These are phyloP conservation scores for Hyperopisus bebe DNA, from an alignment of 2,113 vertebrate species.

Conservation along the genomic window DNA sequence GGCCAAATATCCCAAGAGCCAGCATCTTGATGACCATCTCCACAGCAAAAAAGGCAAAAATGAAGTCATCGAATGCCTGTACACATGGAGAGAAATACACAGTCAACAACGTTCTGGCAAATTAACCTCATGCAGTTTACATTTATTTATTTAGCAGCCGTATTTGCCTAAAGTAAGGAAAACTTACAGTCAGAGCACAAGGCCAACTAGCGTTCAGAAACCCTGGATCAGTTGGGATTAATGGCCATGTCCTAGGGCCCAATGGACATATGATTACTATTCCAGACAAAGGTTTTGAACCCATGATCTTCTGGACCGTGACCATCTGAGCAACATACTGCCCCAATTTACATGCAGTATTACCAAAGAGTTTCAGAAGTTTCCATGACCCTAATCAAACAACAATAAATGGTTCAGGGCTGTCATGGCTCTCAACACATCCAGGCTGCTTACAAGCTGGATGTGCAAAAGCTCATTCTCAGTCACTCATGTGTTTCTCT, in stretches of 20 bases:
- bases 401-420: background rate
- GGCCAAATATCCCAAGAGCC: conserved; percentile 75
- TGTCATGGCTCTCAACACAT: background rate
- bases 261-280: background rate
- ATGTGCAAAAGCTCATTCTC: background rate
- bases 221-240: background rate
- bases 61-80: conserved; percentile 82
- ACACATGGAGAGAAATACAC: conserved; percentile 17
- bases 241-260: background rate
- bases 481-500: background rate
- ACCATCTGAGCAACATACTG: background rate
- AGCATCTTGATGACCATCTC: conserved; percentile 87
- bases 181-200: background rate
- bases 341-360: background rate
- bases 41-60: conserved; percentile 83
- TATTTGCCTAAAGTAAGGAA: background rate
- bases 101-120: background rate
- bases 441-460: background rate
- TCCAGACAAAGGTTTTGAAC: background rate
- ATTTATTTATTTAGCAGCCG: background rate
- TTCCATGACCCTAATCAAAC: background rate
- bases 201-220: background rate
- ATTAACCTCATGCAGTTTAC: background rate
- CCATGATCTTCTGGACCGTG: background rate
- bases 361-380: background rate